These are phyloP conservation scores for Nasonia vitripennis DNA, from an alignment of 1,140 invertebrate genomes.

Conservation along the genomic window DNA sequence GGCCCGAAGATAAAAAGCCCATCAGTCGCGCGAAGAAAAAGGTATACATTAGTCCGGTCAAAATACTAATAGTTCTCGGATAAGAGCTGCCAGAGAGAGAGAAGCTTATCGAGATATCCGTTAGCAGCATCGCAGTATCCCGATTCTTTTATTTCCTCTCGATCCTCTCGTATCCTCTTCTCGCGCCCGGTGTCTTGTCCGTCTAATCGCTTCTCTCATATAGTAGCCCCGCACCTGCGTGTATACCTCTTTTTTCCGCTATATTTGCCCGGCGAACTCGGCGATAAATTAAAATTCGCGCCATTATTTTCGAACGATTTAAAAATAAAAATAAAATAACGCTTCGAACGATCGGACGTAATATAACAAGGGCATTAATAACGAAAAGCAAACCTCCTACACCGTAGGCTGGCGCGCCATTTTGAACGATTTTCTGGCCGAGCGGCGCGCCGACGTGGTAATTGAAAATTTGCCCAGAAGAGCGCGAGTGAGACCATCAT, in stretches of 20 bases:
- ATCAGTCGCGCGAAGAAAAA: slow-evolving; percentile 9
- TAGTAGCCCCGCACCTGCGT: background rate
- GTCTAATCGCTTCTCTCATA: slow-evolving; percentile 30
- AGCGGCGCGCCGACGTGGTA: slow-evolving; percentile 77
- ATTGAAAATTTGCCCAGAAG: slow-evolving; percentile 76
- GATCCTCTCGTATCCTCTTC: background rate
- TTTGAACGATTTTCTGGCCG: slow-evolving; percentile 87
- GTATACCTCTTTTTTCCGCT: background rate
- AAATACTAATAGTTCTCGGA: slow-evolving; percentile 29
- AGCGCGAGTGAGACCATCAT: slow-evolving; percentile 67
- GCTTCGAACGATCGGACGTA: background rate
- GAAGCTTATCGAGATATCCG: slow-evolving; percentile 10
- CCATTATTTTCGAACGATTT: background rate
- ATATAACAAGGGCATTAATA: background rate
- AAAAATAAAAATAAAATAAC: too few relatives aligned
- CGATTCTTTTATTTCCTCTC: background rate
- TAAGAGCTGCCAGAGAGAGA: background rate
- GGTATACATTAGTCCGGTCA: slow-evolving; percentile 26
- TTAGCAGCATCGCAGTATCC: background rate
- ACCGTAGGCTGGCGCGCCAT: slow-evolving; percentile 74
- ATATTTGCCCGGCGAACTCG: too few relatives aligned
- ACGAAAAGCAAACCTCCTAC: background rate
- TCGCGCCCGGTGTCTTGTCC: background rate
- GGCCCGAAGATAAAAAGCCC: background rate
- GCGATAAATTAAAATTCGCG: background rate